A percentile compares a stretch with the other conserved stretches of the same genome.
Conservation (phyloP, 64 coral and sea anemone species). For the Pachyseris speciosa region DNA sequence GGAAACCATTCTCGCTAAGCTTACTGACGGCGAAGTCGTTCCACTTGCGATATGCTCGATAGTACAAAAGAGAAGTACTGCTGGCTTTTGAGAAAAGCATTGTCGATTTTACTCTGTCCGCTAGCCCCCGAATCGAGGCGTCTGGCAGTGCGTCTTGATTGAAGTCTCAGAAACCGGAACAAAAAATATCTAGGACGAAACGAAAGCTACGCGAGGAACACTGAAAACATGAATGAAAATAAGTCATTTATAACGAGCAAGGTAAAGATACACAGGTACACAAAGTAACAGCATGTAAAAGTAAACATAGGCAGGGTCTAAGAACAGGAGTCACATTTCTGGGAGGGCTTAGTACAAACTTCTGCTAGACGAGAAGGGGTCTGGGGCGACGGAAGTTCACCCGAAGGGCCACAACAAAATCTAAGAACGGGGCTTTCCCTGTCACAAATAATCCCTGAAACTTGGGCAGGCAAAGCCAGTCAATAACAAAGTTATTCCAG, state of each 20-base stretch:
- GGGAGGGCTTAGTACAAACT: not conserved
- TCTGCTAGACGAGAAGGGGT: not conserved
- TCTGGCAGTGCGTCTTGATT: not conserved
- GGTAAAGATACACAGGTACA: not conserved
- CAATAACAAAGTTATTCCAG: conserved; percentile 46
- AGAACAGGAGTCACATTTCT: not conserved
- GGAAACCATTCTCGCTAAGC: conserved; percentile 7
- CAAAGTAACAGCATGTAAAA: too few relatives aligned
- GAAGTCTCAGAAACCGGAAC: not conserved
- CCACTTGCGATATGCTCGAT: not conserved
- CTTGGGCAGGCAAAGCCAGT: conserved; percentile 12
- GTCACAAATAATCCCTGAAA: not conserved
- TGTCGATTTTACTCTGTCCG: not conserved
- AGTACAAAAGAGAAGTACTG: not conserved
- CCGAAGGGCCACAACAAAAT: not conserved
- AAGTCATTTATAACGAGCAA: not conserved
- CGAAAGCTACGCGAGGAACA: not conserved
- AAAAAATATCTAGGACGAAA: not conserved
- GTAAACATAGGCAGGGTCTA: not conserved
- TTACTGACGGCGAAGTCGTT: not conserved
- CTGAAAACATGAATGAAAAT: not conserved
- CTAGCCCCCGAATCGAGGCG: not conserved
- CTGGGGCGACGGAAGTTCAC: not conserved
- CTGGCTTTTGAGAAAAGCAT: conserved; percentile 4
- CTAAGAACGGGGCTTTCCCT: not conserved